Base-by-base conservation (phyloP, 2,797 vertebrate genomes). In the Neosilurus hyrtlii region DNA sequence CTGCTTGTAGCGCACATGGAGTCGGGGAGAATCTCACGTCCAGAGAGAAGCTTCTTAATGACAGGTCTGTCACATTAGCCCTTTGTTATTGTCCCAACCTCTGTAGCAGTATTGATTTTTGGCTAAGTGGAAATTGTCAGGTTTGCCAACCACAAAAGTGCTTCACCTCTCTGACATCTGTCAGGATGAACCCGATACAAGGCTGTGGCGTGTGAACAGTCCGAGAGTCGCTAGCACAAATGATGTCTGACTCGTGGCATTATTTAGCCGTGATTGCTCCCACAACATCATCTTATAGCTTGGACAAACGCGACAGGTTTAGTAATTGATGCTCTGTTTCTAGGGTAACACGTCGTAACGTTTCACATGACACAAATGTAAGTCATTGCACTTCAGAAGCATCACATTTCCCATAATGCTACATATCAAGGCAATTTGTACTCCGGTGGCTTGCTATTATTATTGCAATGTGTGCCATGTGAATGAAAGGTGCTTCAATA, bases 401-500 rank as follows among this genome's bases (percentile, higher is more conserved):
- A 75, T 87, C 76, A 83, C 73, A 81, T 71, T 81, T 80, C 52
- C 82, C 82, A 70, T 80, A 83, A 78, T 88, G 85, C 57, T 22
- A 24, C 20, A 63, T 62, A 80, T 76, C 62, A 80, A 82, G 62
- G 59, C 30, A 78, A 82, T 77, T 76, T 77, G 82, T 51, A 54
- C 37, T 57, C 4, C 3, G 80, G 71, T 59, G 86, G 67, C 83
- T 86, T 84, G 84, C 86, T 86, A 84, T 85, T 81, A 88, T 85
- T 75, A 84, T 84, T 56, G 67, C 51, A 65, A 63, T 71, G 79
- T 16, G 79, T 89, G 89, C 87, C 89, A 88, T 74, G 86, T 80
- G 52, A 83, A 89, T 88, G 86, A 90, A 91, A 90, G 85, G 86
- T 62, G 20, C 70, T 71, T 61, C 67, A 77, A 59, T 43, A 65